Evolutionary conservation across 2,797 vertebrate genomes (phyloP), one percentile per base, ranked within the genome.

Genomic region (Aratinga solstitialis): DNA sequence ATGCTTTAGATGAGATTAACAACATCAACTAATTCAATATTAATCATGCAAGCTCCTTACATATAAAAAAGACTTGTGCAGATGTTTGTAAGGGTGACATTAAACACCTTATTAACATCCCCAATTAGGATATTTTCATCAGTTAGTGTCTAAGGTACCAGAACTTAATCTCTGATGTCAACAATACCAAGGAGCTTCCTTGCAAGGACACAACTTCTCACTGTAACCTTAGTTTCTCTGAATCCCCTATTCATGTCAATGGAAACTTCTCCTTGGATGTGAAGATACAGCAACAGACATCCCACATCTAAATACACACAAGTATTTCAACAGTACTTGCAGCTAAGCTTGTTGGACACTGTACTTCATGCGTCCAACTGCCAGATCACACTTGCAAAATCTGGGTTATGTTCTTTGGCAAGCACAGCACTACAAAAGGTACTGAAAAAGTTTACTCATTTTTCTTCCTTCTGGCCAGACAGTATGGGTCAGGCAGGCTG

Each of bases 361-460:
- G 5, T 5, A 38, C 26, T 51, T 36, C 42, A 24, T 0, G 0
- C 40, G 23, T 16, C 51, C 17, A 36, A 66, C 56, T 59, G n/a
- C 26, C 68, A 72, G 59, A 40, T 8, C 2, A 3, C 42, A 58
- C 65, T 13, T 65, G 32, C 23, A 72, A 80, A 90, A 84, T 29
- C 16, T 8, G 42, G 23, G 27, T 40, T 30, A 23, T 8, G 6
- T 13, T 4, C 40, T 67, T 43, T 24, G 48, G 67, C 26, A 66
- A 54, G 26, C 1, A 26, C 13, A 45, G 11, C 30, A 13, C 38
- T 45, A 26, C 0, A 1, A 80, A 72, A 71, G 16, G n/a, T 34
- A 36, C n/a, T 43, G 32, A 42, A 74, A 88, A 67, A 0, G 3
- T 23, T 58, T 6, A 53, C 6, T 51, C 3, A 3, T 36, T 72